These are phyloP conservation scores for Heptranchias perlo DNA, from an alignment of 2,113 vertebrate species.

Conservation along the genomic window DNA sequence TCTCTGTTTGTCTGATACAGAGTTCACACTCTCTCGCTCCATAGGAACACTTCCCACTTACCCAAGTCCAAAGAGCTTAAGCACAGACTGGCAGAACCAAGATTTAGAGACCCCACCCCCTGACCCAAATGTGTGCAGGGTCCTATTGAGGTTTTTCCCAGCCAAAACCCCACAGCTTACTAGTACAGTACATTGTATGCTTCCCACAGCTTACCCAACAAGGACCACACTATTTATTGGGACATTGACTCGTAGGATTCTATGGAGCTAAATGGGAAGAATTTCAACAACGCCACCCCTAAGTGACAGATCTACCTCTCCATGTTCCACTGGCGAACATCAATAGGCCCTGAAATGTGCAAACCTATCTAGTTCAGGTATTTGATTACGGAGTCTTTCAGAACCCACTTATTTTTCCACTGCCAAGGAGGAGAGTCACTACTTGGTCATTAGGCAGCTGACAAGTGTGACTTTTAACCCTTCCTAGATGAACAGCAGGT, in stretches of 20 bases:
- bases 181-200: background rate
- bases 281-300: background rate
- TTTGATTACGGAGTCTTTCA: background rate
- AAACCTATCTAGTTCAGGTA: background rate
- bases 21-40: background rate
- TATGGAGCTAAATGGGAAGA: background rate
- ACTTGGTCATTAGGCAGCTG: background rate
- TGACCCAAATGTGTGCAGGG: background rate
- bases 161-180: background rate
- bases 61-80: background rate
- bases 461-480: background rate
- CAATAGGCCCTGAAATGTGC: background rate
- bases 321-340: background rate
- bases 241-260: background rate
- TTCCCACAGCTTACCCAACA: background rate
- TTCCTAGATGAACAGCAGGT: background rate
- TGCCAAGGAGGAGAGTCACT: background rate
- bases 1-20: background rate
- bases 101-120: background rate
- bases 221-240: background rate
- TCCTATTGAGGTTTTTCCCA: background rate
- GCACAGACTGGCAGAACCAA: background rate
- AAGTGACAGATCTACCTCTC: background rate
- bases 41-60: background rate
- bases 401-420: background rate